Evolutionary conservation across 2,797 vertebrate genomes (phyloP), one percentile per base, ranked within the genome.

Genomic region (Peromyscus attwateri): DNA sequence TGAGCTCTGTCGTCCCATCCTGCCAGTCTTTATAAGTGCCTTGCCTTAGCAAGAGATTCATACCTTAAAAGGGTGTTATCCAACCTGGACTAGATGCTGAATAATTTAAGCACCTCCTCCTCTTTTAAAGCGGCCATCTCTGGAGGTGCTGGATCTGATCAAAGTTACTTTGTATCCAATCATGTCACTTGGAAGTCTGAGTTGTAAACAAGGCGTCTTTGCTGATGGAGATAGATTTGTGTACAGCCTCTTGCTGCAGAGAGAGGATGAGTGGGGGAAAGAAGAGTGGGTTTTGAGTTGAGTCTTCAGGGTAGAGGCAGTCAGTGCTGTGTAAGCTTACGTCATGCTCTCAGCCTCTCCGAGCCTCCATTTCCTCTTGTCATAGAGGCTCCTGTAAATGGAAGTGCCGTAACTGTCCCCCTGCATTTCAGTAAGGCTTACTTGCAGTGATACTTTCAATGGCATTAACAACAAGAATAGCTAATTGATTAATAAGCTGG

Each of bases 131-230:
- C 40, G 31, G 4, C 12, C 85, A n/a, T 71, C 66, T 97, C 25
- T 76, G 64, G 49, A 83, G 70, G 37, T 87, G 49, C 80, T 93
- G 37, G 66, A 87, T 84, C 94, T 87, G n/a, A 89, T 90, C 66
- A 89, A 84, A 94, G 37, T 91, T 57, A 88, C 70, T 89, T 95
- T 62, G 4, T 23, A 31, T 76, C 76, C 31, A 73, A 40, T 76
- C 87, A 46, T 84, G 71, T 55, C 88, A 19, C 57, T 92, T 95
- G 64, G 64, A 94, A 77, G 76, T 92, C 60, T 90, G 43, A 25
- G 75, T 64, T 87, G 13, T 76, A 43, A 92, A 62, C 57, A 76
- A 88, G 46, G 49, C 0, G 0, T 82, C 73, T 68, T 66, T 91
- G 85, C 93, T 90, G 92, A 93, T 23, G 83, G 29, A 77, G 34